Evolutionary conservation across 2,797 vertebrate species (phyloP).

Genomic region (Clarias platycephalus): DNA sequence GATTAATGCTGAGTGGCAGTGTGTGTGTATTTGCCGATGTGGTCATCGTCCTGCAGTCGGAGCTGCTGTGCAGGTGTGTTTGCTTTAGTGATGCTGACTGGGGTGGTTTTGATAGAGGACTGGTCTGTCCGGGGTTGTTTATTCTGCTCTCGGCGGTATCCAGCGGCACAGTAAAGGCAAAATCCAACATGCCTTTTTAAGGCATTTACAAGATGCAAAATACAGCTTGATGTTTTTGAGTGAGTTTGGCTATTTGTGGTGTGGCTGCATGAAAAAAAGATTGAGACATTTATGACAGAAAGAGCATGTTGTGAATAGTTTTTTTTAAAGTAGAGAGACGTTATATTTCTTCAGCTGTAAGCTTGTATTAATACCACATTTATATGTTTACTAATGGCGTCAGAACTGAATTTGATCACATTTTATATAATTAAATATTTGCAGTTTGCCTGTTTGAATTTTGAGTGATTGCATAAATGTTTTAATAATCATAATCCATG

Average conservation of each 20-base stretch:
- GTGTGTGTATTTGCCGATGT: background rate
- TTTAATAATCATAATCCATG: background rate
- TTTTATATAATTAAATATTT: background rate
- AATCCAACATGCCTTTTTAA: background rate
- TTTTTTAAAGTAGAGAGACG: background rate
- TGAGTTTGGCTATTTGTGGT: background rate
- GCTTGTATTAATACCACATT: background rate
- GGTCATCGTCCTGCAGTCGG: no score
- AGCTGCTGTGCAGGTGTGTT: background rate
- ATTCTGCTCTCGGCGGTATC: background rate
- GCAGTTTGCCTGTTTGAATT: background rate
- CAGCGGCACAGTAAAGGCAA: background rate
- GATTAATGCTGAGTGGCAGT: background rate
- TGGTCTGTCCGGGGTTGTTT: background rate
- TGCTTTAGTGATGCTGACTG: conserved; percentile 10
- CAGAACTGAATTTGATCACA: background rate
- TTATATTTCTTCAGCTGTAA: background rate
- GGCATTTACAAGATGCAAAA: background rate
- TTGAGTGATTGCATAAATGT: background rate
- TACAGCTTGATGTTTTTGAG: background rate
- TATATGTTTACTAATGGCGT: background rate
- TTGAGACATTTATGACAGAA: background rate
- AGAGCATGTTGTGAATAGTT: background rate
- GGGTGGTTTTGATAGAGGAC: background rate
- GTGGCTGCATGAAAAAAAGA: background rate